Evolutionary conservation across 2,888 invertebrate species (phyloP).

Genomic region (Urechis unicinctus): DNA sequence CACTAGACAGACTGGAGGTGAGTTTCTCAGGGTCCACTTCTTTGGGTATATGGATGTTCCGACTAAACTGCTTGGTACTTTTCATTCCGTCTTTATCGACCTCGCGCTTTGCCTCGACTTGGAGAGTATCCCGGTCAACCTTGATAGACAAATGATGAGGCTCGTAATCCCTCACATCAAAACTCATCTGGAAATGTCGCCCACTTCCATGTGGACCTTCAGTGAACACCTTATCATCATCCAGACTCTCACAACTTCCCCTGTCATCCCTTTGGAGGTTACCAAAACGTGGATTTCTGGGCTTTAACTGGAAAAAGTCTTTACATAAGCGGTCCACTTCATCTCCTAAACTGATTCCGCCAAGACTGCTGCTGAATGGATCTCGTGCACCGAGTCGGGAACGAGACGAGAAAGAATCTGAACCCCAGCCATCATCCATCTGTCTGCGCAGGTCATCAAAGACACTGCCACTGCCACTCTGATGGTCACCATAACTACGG

Average conservation of each 20-base stretch:
- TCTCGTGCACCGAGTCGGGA: background rate
- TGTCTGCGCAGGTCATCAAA: slow-evolving; percentile 12
- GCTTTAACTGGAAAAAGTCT: slow-evolving; percentile 15
- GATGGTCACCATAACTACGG: slow-evolving; percentile 6
- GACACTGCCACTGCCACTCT: background rate
- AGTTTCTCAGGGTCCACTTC: slow-evolving; percentile 18
- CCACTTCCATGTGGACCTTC: slow-evolving; percentile 15
- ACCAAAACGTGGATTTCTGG: background rate
- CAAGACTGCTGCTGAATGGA: background rate
- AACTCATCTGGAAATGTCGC: slow-evolving; percentile 18
- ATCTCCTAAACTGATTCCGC: background rate
- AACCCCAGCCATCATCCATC: slow-evolving; percentile 12
- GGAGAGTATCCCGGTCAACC: slow-evolving; percentile 11
- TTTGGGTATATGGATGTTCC: slow-evolving; percentile 14
- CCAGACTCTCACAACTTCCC: slow-evolving; percentile 14
- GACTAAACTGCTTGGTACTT: slow-evolving; percentile 12
- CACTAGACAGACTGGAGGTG: slow-evolving; percentile 14
- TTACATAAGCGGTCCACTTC: slow-evolving; percentile 9
- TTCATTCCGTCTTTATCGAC: slow-evolving; percentile 9
- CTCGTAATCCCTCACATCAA: slow-evolving; percentile 19
- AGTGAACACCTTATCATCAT: slow-evolving; percentile 13
- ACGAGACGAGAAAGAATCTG: slow-evolving; percentile 1
- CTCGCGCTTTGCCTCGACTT: slow-evolving; percentile 13
- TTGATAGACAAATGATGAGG: slow-evolving; percentile 14
- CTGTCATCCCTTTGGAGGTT: background rate